A percentile compares a stretch with the other conserved stretches of the same genome.
These are phyloP conservation scores for Dasypogon diadema DNA, from an alignment of 2,888 invertebrate species.

Conservation along the genomic window DNA sequence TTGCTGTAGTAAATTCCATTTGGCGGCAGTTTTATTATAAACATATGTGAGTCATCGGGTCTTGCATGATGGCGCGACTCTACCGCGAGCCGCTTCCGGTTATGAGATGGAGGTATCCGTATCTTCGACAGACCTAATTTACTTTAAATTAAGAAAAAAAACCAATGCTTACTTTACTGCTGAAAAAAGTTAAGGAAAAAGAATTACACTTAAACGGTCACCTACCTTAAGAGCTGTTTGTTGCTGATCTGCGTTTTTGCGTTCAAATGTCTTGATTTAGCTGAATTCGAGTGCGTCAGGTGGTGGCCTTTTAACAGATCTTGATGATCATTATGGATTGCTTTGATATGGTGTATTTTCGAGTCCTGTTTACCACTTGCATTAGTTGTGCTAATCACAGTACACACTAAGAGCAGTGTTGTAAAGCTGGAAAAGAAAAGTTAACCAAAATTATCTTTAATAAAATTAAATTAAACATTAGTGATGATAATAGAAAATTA, in stretches of 20 bases:
- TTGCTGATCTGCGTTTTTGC: constrained; percentile 60
- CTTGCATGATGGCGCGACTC: constrained; percentile 78
- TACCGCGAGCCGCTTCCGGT: constrained; percentile 83
- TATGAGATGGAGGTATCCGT: constrained; percentile 81
- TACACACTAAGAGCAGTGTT: constrained; percentile 56
- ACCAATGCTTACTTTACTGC: not conserved
- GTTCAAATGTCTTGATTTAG: constrained; percentile 63
- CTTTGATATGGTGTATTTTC: constrained; percentile 51
- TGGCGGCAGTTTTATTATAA: constrained; percentile 87
- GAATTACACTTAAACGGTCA: constrained; percentile 9
- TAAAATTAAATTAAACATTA: too few species aligned
- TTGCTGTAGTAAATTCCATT: constrained; percentile 84
- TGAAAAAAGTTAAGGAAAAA: constrained; percentile 69
- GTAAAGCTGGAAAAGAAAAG: not conserved
- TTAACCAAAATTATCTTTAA: too few species aligned
- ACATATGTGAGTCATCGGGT: constrained; percentile 86
- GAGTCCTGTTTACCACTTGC: constrained; percentile 49
- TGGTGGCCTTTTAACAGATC: constrained; percentile 57
- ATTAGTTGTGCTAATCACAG: constrained; percentile 69
- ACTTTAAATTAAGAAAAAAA: constrained; percentile 65
- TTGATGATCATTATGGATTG: constrained; percentile 16
- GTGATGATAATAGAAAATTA: too few species aligned
- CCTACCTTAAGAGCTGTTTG: constrained; percentile 56
- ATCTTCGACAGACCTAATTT: constrained; percentile 82
- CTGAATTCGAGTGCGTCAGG: constrained; percentile 52